Base-by-base conservation (phyloP, 1,140 invertebrate species). In the Drosophila bocqueti region DNA sequence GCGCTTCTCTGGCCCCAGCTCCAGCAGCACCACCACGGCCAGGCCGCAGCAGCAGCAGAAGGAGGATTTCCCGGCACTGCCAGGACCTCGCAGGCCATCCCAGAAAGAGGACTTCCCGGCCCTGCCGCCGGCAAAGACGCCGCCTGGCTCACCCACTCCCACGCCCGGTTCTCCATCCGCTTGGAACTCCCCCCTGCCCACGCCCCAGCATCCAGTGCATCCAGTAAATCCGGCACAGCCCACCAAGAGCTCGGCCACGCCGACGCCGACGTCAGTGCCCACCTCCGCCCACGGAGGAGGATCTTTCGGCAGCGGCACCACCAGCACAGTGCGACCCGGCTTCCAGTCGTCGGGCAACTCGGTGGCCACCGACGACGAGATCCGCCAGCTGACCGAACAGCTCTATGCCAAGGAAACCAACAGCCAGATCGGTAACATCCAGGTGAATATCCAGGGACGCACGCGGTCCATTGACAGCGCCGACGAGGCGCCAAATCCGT, bases 401-500 rank as follows among this genome's bases (percentile, higher is more conserved):
- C 92, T 97, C n/a, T 94, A 96, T 45, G 94, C 93, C 52, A 96
- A 96, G 86, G 96, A 97, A 81, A 93, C 91, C 0, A 96, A 96
- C 83, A 96, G 96, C 92, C 95, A 95, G 43, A 94, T 95, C 2
- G 95, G 93, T 79, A 94, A 95, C 63, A 93, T 97, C 15, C 95
- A 94, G 2, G 68, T 97, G 4, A 96, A 97, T 93, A 93, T 95
- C 71, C 96, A 97, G 93, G 95, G 95, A 76, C 95, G 95, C 90
- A 97, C 96, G 2, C 94, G 94, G 0, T 95, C 95, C 4, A 94
- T 94, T 64, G 95, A 95, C 26, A 93, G 93, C 46, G 94, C 93
- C n/a, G 96, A 97, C 86, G 95, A 96, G 93, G 96, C 96, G 24
- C 94, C 96, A 15, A 93, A 95, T 78, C 96, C 96, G 96, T 97